Percentiles rank a stretch among this genome's conserved stretches.
phyloP scores from a whole-genome alignment of 2,888 invertebrate genomes.

The Eupithecia subfuscata region DNA sequence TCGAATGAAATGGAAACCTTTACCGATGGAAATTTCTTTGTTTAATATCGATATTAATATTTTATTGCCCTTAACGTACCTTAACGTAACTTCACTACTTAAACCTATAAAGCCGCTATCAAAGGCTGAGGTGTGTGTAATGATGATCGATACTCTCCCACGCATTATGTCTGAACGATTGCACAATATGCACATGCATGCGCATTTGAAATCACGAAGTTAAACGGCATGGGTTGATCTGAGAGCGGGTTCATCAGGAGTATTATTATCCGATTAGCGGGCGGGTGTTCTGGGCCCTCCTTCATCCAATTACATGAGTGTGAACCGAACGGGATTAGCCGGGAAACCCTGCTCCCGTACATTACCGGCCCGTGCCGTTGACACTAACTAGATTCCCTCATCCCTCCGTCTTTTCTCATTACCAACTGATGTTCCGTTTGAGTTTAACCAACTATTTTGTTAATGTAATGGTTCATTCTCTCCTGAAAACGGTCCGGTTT shows the following conservation, averaged over 20 bases:
- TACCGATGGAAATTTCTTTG: conserved; percentile 5
- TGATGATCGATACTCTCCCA: conserved; percentile 19
- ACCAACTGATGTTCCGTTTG: conserved; percentile 36
- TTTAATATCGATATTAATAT: conserved; percentile 14
- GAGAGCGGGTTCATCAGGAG: conserved; percentile 57
- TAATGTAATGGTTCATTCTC: conserved; percentile 35
- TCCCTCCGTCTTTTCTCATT: conserved; percentile 46
- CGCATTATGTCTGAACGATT: conserved; percentile 13
- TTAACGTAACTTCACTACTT: not conserved
- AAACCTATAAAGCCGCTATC: conserved; percentile 3
- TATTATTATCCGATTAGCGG: conserved; percentile 80
- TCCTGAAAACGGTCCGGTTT: conserved; percentile 23
- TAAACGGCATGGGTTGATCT: conserved; percentile 51
- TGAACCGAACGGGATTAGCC: conserved; percentile 76
- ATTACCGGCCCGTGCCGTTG: conserved; percentile 54
- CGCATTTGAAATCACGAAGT: conserved; percentile 36
- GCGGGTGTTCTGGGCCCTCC: conserved; percentile 68
- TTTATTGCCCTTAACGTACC: conserved; percentile 5
- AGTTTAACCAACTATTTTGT: conserved; percentile 36
- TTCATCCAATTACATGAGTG: conserved; percentile 81
- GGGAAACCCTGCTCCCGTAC: conserved; percentile 57
- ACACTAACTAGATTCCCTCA: conserved; percentile 54
- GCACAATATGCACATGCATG: conserved; percentile 16
- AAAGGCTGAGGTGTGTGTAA: conserved; percentile 10
- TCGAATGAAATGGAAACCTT: conserved; percentile 16